Evolutionary conservation across 2,797 vertebrate genomes (phyloP).

Genomic region (Notolabrus celidotus): DNA sequence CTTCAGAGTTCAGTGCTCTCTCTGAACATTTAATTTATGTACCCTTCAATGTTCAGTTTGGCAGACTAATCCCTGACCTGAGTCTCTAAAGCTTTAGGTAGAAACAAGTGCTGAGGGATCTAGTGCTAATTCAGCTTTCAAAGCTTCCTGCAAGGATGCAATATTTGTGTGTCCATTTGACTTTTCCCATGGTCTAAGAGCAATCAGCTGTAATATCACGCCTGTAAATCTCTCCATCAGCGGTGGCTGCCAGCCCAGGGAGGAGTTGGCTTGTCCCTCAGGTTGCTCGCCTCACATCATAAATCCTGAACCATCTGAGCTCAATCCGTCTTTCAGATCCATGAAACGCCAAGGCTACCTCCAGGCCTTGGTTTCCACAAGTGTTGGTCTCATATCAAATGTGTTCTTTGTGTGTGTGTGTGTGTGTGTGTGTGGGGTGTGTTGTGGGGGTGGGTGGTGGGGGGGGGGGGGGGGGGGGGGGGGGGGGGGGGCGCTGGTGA

Average conservation of each 20-base stretch:
- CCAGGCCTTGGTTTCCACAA: constrained; percentile 54
- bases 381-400: constrained; percentile 56
- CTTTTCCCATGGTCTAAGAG: constrained; percentile 58
- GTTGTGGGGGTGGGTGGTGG: too few species aligned
- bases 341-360: constrained; percentile 69
- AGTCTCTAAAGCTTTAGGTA: constrained; percentile 40
- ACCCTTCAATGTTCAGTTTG: constrained; percentile 39
- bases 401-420: constrained; percentile 2
- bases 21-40: constrained; percentile 55
- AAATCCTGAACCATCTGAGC: constrained; percentile 72
- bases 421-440: constrained; percentile 9
- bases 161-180: constrained; percentile 29
- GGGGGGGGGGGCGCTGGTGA: too few species aligned
- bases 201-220: constrained; percentile 62
- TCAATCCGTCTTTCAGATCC: constrained; percentile 67
- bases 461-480: too few species aligned
- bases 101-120: constrained; percentile 41
- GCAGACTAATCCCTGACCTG: constrained; percentile 20
- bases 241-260: constrained; percentile 49
- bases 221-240: constrained; percentile 68
- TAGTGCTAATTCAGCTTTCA: constrained; percentile 22
- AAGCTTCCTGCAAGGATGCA: not conserved
- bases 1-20: constrained; percentile 9
- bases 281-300: constrained; percentile 63
- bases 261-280: constrained; percentile 67